phyloP scores from a whole-genome alignment of 2,888 invertebrate genomes.

The Polymixis lichenea region DNA sequence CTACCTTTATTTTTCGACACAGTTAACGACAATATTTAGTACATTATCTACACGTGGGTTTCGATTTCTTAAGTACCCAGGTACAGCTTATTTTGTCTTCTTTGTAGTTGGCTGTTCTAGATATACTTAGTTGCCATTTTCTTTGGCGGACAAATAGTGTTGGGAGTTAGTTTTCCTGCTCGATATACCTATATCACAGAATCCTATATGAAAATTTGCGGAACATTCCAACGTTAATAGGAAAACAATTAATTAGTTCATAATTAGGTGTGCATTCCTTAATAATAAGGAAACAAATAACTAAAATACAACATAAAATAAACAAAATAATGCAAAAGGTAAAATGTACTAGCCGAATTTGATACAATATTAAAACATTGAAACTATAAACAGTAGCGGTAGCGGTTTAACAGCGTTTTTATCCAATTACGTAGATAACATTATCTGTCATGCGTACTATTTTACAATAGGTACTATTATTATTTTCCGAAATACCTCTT shows the following conservation, averaged over 20 bases:
- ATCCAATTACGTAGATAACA: constrained; percentile 5
- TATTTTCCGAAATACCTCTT: background rate
- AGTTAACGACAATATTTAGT: background rate
- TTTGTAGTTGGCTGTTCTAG: background rate
- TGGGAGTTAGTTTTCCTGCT: background rate
- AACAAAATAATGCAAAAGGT: background rate
- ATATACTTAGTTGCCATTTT: background rate
- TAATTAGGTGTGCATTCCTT: background rate
- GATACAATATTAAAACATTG: background rate
- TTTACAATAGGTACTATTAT: constrained; percentile 9
- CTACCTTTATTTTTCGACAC: constrained; percentile 8
- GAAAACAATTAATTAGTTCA: background rate
- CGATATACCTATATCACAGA: background rate
- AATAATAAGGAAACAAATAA: background rate
- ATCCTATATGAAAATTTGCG: no score
- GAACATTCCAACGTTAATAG: background rate
- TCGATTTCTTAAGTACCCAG: background rate
- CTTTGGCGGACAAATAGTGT: background rate
- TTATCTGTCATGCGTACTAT: background rate
- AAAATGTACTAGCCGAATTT: background rate
- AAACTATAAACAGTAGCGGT: background rate
- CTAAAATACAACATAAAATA: background rate
- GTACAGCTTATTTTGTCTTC: background rate
- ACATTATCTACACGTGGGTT: background rate
- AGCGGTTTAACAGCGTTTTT: background rate